A percentile compares a stretch with the other conserved stretches of the same genome.
Evolutionary conservation across 2,888 invertebrate genomes (phyloP).

Genomic region (Drosophila flavopinicola): DNA sequence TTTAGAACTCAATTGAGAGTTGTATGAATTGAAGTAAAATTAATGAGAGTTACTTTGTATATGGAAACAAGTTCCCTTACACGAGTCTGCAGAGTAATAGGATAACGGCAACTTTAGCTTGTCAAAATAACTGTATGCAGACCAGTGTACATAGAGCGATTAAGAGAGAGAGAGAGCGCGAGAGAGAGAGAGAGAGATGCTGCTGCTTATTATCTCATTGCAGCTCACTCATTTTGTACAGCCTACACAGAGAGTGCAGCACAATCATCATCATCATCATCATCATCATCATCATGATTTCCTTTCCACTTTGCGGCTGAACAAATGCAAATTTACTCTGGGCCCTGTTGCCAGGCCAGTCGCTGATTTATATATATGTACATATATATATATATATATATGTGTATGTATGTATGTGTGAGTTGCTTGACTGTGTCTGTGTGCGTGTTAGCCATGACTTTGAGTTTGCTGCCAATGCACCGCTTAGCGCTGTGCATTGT

Average conservation of each 20-base stretch:
- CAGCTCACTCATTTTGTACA: conserved; percentile 55
- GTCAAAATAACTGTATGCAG: no score
- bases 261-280: conserved; percentile 6
- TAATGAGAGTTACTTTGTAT: no score
- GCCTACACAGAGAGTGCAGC: conserved; percentile 51
- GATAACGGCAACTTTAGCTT: no score
- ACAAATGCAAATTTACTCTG: conserved; percentile 59
- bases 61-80: no score
- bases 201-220: conserved; percentile 47
- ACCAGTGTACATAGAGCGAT: no score
- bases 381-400: background rate
- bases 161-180: background rate
- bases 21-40: no score
- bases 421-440: conserved; percentile 3
- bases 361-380: conserved; percentile 2
- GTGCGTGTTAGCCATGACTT: conserved; percentile 15
- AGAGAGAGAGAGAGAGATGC: background rate
- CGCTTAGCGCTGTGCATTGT: conserved; percentile 24
- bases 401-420: conserved; percentile 7
- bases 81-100: no score
- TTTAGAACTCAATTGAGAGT: no score
- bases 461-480: conserved; percentile 22
- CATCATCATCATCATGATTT: conserved; percentile 22
- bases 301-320: conserved; percentile 53
- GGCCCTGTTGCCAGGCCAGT: conserved; percentile 66